These are phyloP conservation scores for Aulostomus chinensis DNA, from an alignment of 2,797 vertebrate species.

Conservation along the genomic window DNA sequence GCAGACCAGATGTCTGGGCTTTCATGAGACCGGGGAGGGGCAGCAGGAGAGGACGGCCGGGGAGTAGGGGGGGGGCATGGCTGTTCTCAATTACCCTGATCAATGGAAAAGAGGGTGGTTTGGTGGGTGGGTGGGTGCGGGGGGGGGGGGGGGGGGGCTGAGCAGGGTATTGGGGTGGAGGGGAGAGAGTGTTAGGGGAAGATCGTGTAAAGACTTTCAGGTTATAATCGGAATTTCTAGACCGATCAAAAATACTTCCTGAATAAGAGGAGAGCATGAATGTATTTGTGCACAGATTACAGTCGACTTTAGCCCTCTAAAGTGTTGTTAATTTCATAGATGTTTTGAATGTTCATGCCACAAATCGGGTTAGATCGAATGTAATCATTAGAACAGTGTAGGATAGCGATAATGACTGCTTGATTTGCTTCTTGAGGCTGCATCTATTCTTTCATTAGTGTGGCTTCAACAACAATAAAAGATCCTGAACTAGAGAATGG, in stretches of 20 bases:
- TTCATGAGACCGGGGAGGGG: conserved; percentile 58
- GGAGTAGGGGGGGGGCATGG: conserved; percentile 44
- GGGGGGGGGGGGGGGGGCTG: conserved; percentile 12
- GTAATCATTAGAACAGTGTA: conserved; percentile 31
- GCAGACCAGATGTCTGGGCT: conserved; percentile 89
- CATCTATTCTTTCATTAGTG: conserved; percentile 58
- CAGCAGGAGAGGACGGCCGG: conserved; percentile 35
- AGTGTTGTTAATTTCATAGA: too few species aligned
- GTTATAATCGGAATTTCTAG: neutral
- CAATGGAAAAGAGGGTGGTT: conserved; percentile 58
- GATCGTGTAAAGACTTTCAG: neutral
- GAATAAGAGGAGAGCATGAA: too few species aligned
- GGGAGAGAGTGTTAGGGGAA: conserved; percentile 3
- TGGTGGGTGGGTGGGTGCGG: conserved; percentile 1
- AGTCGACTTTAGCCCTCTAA: too few species aligned
- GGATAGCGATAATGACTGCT: conserved; percentile 30
- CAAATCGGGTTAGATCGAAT: conserved; percentile 12
- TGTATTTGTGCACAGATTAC: too few species aligned
- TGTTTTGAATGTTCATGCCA: conserved; percentile 16
- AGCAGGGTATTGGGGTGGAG: conserved; percentile 12
- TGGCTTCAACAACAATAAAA: conserved; percentile 58
- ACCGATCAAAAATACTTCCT: too few species aligned
- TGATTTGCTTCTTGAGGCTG: conserved; percentile 53
- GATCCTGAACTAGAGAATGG: conserved; percentile 41
- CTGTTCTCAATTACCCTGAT: conserved; percentile 92